Evolutionary conservation across 2,797 vertebrate species (phyloP).

Genomic region (Xyrichtys novacula): DNA sequence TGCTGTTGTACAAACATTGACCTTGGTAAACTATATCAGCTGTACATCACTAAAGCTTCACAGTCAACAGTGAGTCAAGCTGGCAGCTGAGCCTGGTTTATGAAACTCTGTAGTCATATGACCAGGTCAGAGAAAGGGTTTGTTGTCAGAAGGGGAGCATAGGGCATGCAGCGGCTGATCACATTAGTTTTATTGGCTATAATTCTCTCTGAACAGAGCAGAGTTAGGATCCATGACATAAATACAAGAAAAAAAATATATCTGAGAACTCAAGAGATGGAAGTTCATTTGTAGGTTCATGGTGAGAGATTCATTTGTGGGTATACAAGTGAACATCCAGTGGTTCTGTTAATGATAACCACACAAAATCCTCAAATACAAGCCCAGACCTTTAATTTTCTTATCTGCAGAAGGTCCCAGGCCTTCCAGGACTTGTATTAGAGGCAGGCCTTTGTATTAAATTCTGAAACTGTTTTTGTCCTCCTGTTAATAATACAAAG

Average conservation of each 20-base stretch:
- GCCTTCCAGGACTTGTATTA: too few relatives aligned
- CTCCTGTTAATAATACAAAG: too few relatives aligned
- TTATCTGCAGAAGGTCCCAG: too few relatives aligned
- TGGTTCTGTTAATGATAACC: too few relatives aligned
- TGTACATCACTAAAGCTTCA: conserved; percentile 5
- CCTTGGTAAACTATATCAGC: not conserved
- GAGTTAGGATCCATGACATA: conserved; percentile 9
- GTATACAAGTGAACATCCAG: too few relatives aligned
- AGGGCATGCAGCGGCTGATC: conserved; percentile 55
- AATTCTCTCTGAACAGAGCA: conserved; percentile 58
- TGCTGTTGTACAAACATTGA: conserved; percentile 8
- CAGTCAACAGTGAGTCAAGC: conserved; percentile 35
- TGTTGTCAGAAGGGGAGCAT: conserved; percentile 59
- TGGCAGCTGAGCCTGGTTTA: conserved; percentile 49
- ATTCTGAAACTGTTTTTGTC: too few relatives aligned
- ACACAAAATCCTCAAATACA: too few relatives aligned
- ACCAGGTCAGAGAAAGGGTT: conserved; percentile 61
- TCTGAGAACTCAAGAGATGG: not conserved
- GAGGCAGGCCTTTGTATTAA: too few relatives aligned
- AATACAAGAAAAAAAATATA: conserved; percentile 7
- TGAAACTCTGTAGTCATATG: conserved; percentile 58
- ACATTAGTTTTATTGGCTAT: conserved; percentile 64
- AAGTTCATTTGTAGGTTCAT: not conserved
- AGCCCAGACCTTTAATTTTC: too few relatives aligned
- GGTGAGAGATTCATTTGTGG: not conserved